A percentile compares a stretch with the other conserved stretches of the same genome.
Conservation (phyloP, 1,140 invertebrate species). For the Neuroterus valhalla region DNA sequence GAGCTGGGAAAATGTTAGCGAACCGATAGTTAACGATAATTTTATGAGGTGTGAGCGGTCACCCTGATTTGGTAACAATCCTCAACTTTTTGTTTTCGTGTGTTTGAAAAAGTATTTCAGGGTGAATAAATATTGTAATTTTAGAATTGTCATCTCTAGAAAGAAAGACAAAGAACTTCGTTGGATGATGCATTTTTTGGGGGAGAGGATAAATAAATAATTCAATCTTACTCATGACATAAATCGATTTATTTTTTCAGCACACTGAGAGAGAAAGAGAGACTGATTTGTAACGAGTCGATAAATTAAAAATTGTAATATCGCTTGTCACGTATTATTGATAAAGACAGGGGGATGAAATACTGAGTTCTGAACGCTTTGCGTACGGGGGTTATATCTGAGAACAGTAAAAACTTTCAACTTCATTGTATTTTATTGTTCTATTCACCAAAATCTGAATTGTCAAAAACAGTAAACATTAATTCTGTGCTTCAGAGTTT, state of each 20-base stretch:
- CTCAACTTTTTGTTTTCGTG: too few species aligned
- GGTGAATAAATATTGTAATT: too few species aligned
- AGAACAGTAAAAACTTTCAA: not conserved
- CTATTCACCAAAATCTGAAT: not conserved
- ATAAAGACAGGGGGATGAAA: slow-evolving; percentile 55
- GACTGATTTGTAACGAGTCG: slow-evolving; percentile 61
- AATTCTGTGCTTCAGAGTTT: not conserved
- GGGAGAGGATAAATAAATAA: not conserved
- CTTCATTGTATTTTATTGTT: not conserved
- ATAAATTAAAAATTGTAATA: slow-evolving; percentile 66
- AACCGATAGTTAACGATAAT: too few species aligned
- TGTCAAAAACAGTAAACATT: slow-evolving; percentile 18
- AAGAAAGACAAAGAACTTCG: too few species aligned
- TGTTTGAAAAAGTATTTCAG: too few species aligned
- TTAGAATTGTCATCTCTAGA: too few species aligned
- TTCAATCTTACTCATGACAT: slow-evolving; percentile 49
- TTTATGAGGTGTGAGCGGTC: too few species aligned
- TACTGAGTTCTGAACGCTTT: not conserved
- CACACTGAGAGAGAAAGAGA: slow-evolving; percentile 62
- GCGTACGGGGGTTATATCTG: not conserved
- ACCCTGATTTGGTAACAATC: too few species aligned
- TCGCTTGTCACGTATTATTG: slow-evolving; percentile 64
- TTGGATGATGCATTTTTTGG: too few species aligned
- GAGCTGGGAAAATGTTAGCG: too few species aligned
- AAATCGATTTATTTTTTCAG: slow-evolving; percentile 60